phyloP scores from a whole-genome alignment of 53 echinoderm and acorn worm genomes.

The Crossaster papposus region DNA sequence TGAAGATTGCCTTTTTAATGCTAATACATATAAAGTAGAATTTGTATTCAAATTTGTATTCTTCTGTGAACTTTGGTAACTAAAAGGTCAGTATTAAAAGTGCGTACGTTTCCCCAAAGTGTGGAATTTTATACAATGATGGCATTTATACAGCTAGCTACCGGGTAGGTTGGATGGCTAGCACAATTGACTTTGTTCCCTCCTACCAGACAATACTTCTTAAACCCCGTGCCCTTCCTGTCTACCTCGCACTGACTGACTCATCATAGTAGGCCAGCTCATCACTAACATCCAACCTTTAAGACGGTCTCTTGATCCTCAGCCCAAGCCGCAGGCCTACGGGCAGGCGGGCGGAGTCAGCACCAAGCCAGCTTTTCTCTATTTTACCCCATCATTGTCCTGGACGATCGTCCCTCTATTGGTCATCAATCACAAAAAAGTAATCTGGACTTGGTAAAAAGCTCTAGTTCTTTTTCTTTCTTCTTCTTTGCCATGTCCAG shows the following conservation, averaged over 20 bases:
- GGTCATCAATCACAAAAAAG: conserved; percentile 48
- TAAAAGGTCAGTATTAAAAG: conserved; percentile 3
- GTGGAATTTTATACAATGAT: too few relatives aligned
- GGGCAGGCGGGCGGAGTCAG: background rate
- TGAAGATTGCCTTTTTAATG: too few relatives aligned
- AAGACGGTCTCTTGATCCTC: background rate
- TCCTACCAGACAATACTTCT: conserved; percentile 41
- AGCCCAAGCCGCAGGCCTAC: background rate
- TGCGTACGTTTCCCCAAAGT: too few relatives aligned
- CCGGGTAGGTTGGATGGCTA: background rate
- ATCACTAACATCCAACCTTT: background rate
- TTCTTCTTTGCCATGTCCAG: background rate
- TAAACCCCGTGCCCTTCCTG: conserved; percentile 44
- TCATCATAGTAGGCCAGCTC: conserved; percentile 35
- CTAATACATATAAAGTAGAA: too few relatives aligned
- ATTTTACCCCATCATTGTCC: conserved; percentile 16
- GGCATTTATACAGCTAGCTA: background rate
- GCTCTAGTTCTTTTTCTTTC: background rate
- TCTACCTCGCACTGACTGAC: conserved; percentile 19
- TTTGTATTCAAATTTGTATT: background rate
- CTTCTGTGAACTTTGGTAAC: background rate
- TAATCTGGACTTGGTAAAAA: conserved; percentile 29
- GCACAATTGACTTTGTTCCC: conserved; percentile 49
- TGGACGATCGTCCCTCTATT: conserved; percentile 17
- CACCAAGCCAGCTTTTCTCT: background rate